These are phyloP conservation scores for Origma solitaria DNA, from an alignment of 2,113 vertebrate genomes.

Conservation along the genomic window DNA sequence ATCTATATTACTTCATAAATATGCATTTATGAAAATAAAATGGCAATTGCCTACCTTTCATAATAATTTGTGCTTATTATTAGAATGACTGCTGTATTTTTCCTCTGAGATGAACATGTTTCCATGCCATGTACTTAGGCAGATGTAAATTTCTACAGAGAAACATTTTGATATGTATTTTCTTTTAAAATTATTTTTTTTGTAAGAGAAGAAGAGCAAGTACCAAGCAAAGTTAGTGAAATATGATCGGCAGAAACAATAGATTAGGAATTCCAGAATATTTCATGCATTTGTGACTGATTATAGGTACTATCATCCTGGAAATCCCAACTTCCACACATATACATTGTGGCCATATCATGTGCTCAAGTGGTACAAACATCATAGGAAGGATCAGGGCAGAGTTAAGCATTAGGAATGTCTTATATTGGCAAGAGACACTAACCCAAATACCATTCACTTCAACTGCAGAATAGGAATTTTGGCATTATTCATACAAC, in stretches of 20 bases:
- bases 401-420: neutral
- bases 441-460: neutral
- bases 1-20: neutral
- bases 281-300: neutral
- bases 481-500: neutral
- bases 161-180: neutral
- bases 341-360: neutral
- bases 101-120: neutral
- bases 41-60: neutral
- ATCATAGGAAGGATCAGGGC: neutral
- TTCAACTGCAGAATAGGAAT: neutral
- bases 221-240: neutral
- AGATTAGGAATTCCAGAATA: neutral
- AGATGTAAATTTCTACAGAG: neutral
- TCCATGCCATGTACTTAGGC: neutral
- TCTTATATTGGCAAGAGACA: neutral
- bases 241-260: neutral
- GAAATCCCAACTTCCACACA: neutral
- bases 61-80: neutral
- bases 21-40: neutral
- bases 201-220: neutral
- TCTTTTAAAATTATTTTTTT: neutral
- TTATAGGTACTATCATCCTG: neutral
- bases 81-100: neutral
- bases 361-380: neutral